Conservation (phyloP, 2,888 invertebrate genomes). For the Eupsilia transversa region DNA sequence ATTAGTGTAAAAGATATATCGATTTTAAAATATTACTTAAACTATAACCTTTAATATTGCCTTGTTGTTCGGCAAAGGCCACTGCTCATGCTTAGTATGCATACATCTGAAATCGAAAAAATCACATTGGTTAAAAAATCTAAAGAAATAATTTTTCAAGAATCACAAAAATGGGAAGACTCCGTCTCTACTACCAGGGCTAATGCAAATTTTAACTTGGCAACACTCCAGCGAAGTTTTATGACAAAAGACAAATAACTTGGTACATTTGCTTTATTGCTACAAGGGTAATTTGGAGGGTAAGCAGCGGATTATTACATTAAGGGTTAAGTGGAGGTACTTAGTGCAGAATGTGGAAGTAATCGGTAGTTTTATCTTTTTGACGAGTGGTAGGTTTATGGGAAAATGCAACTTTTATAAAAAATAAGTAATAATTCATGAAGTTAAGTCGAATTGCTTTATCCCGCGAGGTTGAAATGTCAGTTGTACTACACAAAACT, state of each 20-base stretch:
- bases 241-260: constrained; percentile 35
- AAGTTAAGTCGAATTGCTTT: no score
- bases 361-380: constrained; percentile 11
- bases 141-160: background rate
- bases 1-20: no score
- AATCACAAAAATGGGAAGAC: background rate
- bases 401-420: background rate
- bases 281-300: constrained; percentile 32
- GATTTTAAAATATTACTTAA: background rate
- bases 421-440: background rate
- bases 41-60: background rate
- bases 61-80: no score
- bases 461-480: no score
- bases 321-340: constrained; percentile 10
- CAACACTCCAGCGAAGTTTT: constrained; percentile 43
- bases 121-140: background rate
- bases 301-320: constrained; percentile 39
- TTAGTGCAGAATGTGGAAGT: constrained; percentile 1
- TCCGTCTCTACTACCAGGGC: background rate
- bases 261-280: constrained; percentile 51
- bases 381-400: no score
- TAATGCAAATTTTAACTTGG: constrained; percentile 51
- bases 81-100: no score
- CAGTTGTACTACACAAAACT: no score
- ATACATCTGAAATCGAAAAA: background rate